These are phyloP conservation scores for Corythoichthys haematopterus DNA, from an alignment of 2,113 vertebrate genomes.

Conservation along the genomic window DNA sequence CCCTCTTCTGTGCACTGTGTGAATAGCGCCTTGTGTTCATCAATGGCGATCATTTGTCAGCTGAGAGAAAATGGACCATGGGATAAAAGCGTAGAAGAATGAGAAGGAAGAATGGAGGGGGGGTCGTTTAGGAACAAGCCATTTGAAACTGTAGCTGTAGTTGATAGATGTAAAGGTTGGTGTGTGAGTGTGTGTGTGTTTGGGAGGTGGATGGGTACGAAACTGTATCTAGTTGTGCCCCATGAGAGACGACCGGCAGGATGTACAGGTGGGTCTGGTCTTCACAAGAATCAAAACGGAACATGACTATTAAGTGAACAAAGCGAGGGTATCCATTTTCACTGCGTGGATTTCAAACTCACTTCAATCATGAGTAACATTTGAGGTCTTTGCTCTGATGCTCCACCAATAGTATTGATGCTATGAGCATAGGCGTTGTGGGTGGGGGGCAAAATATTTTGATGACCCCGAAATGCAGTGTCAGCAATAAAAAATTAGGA, in stretches of 20 bases:
- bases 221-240: slow-evolving; percentile 49
- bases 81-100: slow-evolving; percentile 40
- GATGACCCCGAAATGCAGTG: too few species aligned
- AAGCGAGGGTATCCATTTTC: slow-evolving; percentile 51
- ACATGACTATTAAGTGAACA: slow-evolving; percentile 61
- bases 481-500: too few species aligned
- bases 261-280: slow-evolving; percentile 62
- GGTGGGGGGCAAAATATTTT: too few species aligned
- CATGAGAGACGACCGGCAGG: slow-evolving; percentile 27
- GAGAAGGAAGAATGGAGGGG: slow-evolving; percentile 22
- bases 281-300: slow-evolving; percentile 61
- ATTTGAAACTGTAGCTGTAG: slow-evolving; percentile 59
- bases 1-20: slow-evolving; percentile 22
- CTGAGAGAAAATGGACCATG: slow-evolving; percentile 33
- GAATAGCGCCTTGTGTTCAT: slow-evolving; percentile 42
- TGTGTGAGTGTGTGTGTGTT: not conserved
- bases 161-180: slow-evolving; percentile 10
- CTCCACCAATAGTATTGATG: not conserved
- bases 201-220: slow-evolving; percentile 25
- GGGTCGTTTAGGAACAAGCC: slow-evolving; percentile 25
- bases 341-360: slow-evolving; percentile 36
- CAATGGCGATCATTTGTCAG: slow-evolving; percentile 53
- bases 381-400: not conserved
- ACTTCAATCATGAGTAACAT: not conserved
- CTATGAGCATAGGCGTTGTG: too few species aligned